phyloP scores from a whole-genome alignment of 2,888 invertebrate species.

The Junonia oenone region DNA sequence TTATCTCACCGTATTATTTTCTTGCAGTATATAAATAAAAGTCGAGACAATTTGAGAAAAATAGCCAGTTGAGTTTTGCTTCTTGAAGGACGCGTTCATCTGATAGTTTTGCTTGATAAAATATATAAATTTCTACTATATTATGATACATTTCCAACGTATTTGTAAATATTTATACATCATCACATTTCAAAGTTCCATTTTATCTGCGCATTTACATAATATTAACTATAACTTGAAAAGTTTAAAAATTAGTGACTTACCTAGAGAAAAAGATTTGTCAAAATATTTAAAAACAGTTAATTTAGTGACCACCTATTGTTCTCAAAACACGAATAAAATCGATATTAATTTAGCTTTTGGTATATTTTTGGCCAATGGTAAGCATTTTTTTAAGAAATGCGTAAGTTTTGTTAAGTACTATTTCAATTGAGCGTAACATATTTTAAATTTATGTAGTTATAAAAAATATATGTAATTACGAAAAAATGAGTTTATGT shows the following conservation, averaged over 20 bases:
- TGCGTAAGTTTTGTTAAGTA: too few relatives aligned
- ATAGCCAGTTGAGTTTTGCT: conserved; percentile 14
- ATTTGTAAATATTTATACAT: neutral
- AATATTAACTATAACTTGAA: too few relatives aligned
- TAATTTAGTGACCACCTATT: conserved; percentile 38
- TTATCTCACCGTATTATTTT: conserved; percentile 3
- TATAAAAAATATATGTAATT: too few relatives aligned
- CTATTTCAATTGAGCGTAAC: too few relatives aligned
- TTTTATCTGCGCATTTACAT: neutral
- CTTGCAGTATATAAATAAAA: conserved; percentile 15
- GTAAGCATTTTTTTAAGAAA: conserved; percentile 34
- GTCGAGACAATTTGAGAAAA: conserved; percentile 11
- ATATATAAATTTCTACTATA: neutral
- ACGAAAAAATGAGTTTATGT: too few relatives aligned
- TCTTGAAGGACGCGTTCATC: conserved; percentile 4
- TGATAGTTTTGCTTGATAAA: neutral
- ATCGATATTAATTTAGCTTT: conserved; percentile 46
- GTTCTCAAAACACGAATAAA: conserved; percentile 33
- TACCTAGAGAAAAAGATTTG: conserved; percentile 41
- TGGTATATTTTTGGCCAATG: conserved; percentile 50
- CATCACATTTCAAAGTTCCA: neutral
- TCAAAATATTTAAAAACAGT: conserved; percentile 38
- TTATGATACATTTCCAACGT: neutral
- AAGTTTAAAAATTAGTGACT: neutral
- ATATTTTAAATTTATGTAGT: neutral